Evolutionary conservation across 2,888 invertebrate species (phyloP).

Genomic region (Carpatolechia fugitivella): DNA sequence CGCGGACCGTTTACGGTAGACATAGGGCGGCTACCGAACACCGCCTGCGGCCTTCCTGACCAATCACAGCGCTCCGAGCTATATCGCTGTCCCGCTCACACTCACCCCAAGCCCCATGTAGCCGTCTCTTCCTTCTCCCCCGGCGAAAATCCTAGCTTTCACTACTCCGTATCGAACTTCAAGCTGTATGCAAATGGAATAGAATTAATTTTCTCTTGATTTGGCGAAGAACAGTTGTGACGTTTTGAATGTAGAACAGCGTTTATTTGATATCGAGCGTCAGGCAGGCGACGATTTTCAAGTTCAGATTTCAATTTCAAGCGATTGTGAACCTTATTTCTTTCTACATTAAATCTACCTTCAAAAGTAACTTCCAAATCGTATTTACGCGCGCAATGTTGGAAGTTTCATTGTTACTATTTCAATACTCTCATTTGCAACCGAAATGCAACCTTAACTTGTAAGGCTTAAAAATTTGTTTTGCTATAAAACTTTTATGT

Average conservation of each 20-base stretch:
- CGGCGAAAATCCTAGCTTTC: constrained; percentile 73
- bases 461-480: not conserved
- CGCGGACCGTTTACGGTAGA: constrained; percentile 74
- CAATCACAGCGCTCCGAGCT: constrained; percentile 80
- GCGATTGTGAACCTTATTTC: constrained; percentile 66
- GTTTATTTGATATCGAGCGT: constrained; percentile 80
- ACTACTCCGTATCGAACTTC: constrained; percentile 41
- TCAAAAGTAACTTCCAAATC: constrained; percentile 43
- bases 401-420: constrained; percentile 77
- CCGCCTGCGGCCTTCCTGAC: constrained; percentile 80
- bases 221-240: constrained; percentile 46
- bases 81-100: constrained; percentile 58
- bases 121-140: constrained; percentile 66
- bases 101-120: constrained; percentile 44
- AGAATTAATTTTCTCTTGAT: not conserved
- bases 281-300: constrained; percentile 77
- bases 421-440: constrained; percentile 35
- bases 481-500: constrained; percentile 13
- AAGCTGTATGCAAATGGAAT: constrained; percentile 32
- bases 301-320: constrained; percentile 73
- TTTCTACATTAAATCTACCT: constrained; percentile 51
- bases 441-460: not conserved
- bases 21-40: constrained; percentile 80
- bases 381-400: constrained; percentile 77
- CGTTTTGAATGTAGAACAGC: constrained; percentile 51